Evolutionary conservation across 2,113 vertebrate genomes (phyloP).

Genomic region (Clupea harengus): DNA sequence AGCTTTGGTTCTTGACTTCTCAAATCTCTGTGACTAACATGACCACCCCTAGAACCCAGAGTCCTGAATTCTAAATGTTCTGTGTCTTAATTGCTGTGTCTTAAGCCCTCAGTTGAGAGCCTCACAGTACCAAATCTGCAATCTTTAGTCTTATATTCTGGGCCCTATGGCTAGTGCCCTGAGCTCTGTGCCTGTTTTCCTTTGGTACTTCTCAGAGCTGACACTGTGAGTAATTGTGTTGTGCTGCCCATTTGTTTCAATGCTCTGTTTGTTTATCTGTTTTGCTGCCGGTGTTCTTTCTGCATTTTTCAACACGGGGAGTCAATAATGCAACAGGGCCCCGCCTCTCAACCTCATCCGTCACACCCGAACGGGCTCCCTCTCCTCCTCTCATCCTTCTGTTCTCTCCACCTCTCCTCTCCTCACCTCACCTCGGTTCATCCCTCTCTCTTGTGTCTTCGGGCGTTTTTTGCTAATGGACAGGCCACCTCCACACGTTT

Average conservation of each 20-base stretch:
- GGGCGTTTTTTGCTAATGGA: not conserved
- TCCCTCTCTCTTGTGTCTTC: not conserved
- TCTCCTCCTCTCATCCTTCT: not conserved
- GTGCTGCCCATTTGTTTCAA: not conserved
- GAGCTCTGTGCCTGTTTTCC: not conserved
- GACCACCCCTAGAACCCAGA: not conserved
- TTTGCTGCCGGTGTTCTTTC: not conserved
- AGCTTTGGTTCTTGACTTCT: not conserved
- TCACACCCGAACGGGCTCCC: not conserved
- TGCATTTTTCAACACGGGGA: not conserved
- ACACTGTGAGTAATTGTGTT: not conserved
- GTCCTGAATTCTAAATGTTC: not conserved
- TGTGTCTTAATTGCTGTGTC: not conserved
- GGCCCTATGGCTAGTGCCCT: not conserved
- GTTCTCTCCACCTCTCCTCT: not conserved
- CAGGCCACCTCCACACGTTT: not conserved
- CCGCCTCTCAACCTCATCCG: not conserved
- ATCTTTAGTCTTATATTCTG: not conserved
- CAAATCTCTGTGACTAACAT: not conserved
- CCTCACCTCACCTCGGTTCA: not conserved
- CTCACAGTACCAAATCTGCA: not conserved
- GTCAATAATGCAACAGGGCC: constrained; percentile 5
- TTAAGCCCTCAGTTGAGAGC: not conserved
- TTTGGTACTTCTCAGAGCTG: not conserved
- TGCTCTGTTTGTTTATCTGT: constrained; percentile 1